phyloP scores from a whole-genome alignment of 2,888 invertebrate species.

The Caenorhabditis sp. region DNA sequence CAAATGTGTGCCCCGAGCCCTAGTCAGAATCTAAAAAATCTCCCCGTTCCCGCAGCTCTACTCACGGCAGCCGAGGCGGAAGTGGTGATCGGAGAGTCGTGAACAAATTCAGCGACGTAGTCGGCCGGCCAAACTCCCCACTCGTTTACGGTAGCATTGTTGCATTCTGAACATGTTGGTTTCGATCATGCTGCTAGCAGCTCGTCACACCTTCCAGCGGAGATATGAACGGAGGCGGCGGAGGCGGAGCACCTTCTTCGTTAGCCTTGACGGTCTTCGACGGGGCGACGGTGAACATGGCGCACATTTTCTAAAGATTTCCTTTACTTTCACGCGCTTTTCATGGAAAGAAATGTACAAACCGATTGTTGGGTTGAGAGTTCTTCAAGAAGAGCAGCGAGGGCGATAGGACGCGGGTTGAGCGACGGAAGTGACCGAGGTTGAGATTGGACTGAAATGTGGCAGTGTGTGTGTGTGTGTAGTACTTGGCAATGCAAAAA shows the following conservation, averaged over 20 bases:
- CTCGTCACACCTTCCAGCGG: slow-evolving; percentile 21
- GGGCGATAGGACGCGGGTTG: slow-evolving; percentile 6
- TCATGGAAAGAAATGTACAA: background rate
- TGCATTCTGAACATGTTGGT: slow-evolving; percentile 12
- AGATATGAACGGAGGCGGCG: slow-evolving; percentile 44
- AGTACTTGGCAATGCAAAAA: no score
- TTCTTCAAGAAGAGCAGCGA: background rate
- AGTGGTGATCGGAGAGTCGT: slow-evolving; percentile 37
- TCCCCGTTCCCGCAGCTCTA: no score
- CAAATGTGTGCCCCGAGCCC: no score
- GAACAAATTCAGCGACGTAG: slow-evolving; percentile 25
- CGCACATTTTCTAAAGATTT: slow-evolving; percentile 33
- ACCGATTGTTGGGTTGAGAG: slow-evolving; percentile 15
- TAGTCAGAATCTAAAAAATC: no score
- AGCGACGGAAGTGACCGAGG: slow-evolving; percentile 17
- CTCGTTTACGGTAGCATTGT: slow-evolving; percentile 59
- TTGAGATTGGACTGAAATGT: slow-evolving; percentile 29
- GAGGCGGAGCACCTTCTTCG: slow-evolving; percentile 33
- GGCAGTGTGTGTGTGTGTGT: background rate
- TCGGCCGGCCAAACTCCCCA: slow-evolving; percentile 66
- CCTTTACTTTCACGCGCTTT: background rate
- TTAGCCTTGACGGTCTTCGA: slow-evolving; percentile 15
- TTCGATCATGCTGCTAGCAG: background rate
- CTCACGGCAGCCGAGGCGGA: slow-evolving; percentile 51
- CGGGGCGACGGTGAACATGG: slow-evolving; percentile 39